Conservation (phyloP, 1,140 invertebrate genomes). For the Hycleus cichorii region DNA sequence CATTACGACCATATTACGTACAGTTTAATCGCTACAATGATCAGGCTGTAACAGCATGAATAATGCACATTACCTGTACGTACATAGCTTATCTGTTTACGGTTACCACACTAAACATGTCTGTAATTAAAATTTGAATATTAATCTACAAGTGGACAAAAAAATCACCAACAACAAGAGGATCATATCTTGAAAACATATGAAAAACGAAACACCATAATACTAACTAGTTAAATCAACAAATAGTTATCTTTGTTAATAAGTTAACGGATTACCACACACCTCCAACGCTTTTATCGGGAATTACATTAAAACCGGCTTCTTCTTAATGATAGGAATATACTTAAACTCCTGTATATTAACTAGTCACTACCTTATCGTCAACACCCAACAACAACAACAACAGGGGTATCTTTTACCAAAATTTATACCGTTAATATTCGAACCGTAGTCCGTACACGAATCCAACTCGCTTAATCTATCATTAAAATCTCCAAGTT, state of each 20-base stretch:
- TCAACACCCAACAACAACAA: conserved; percentile 1
- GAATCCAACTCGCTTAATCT: too few species aligned
- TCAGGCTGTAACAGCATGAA: conserved; percentile 11
- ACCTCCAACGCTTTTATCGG: conserved; percentile 19
- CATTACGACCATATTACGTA: conserved; percentile 18
- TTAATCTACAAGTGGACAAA: too few species aligned
- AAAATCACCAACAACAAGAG: too few species aligned
- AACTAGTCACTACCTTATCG: conserved; percentile 15
- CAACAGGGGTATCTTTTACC: conserved; percentile 7
- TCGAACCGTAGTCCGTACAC: too few species aligned
- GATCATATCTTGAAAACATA: too few species aligned
- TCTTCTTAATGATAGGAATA: conserved; percentile 22
- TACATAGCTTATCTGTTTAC: conserved; percentile 9
- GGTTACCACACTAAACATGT: conserved; percentile 5
- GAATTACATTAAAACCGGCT: conserved; percentile 16
- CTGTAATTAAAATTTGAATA: conserved; percentile 13
- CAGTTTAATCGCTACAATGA: conserved; percentile 15
- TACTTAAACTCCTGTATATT: conserved; percentile 24
- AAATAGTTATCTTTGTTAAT: conserved; percentile 19
- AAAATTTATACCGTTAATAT: conserved; percentile 13
- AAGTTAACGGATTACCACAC: conserved; percentile 19
- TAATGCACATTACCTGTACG: conserved; percentile 12
- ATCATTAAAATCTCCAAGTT: too few species aligned
- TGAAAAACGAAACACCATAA: too few species aligned
- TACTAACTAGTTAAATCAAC: background rate